Evolutionary conservation across 1,140 invertebrate species (phyloP).

Genomic region (Ceratoteleas bidentatus): DNA sequence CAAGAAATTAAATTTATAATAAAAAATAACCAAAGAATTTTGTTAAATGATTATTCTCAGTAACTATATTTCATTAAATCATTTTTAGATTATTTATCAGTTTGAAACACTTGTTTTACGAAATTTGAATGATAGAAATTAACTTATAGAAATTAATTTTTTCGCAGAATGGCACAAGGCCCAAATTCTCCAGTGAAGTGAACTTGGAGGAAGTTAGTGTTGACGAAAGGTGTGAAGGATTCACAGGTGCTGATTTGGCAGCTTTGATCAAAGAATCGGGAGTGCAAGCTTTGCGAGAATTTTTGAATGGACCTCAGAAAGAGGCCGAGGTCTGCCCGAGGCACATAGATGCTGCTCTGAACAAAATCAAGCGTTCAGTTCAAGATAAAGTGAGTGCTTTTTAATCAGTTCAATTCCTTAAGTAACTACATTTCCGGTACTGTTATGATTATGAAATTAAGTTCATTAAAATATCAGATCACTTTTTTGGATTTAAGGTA

Average conservation of each 20-base stretch:
- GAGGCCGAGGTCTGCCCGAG: slow-evolving; percentile 77
- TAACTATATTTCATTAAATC: too few relatives aligned
- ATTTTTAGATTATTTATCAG: too few relatives aligned
- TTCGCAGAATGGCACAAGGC: slow-evolving; percentile 88
- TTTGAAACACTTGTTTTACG: too few relatives aligned
- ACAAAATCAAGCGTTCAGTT: slow-evolving; percentile 91
- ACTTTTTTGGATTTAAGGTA: not conserved
- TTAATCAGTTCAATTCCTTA: slow-evolving; percentile 1
- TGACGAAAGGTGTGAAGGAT: slow-evolving; percentile 87
- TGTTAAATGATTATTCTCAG: too few relatives aligned
- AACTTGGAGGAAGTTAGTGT: slow-evolving; percentile 84
- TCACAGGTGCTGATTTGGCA: slow-evolving; percentile 95
- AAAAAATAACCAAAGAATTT: too few relatives aligned
- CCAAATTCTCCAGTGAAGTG: slow-evolving; percentile 89
- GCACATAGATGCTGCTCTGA: slow-evolving; percentile 85
- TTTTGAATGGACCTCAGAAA: slow-evolving; percentile 78
- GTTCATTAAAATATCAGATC: too few relatives aligned
- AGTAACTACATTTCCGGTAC: too few relatives aligned
- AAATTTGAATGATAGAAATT: not conserved
- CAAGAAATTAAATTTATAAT: not conserved
- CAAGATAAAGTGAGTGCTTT: slow-evolving; percentile 82
- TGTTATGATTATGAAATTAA: too few relatives aligned
- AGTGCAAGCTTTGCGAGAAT: slow-evolving; percentile 87
- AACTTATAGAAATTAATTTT: not conserved
- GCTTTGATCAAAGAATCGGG: slow-evolving; percentile 92